Percentiles rank a stretch among this genome's conserved stretches.
phyloP scores from a whole-genome alignment of 2,113 vertebrate species.

The Gadus chalcogrammus region DNA sequence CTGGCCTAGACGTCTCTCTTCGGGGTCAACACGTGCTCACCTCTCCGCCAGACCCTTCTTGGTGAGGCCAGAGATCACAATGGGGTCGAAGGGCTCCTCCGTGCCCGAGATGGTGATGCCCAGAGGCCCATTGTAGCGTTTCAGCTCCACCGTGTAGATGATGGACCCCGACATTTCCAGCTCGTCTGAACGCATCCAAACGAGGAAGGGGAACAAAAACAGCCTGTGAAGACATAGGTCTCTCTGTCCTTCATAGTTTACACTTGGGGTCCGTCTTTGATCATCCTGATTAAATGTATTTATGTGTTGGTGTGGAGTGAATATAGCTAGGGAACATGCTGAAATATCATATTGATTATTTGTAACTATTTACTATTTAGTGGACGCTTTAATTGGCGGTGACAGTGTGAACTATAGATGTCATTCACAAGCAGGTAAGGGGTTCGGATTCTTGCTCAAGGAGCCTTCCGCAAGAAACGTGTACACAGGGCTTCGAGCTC shows the following conservation, averaged over 20 bases:
- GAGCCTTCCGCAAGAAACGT: no score
- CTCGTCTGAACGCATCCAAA: constrained; percentile 76
- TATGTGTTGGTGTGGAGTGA: no score
- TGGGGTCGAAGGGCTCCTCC: constrained; percentile 96
- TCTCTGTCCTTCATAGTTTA: background rate
- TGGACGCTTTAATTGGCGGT: background rate
- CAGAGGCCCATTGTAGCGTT: constrained; percentile 89
- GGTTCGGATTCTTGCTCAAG: background rate
- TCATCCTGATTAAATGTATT: no score
- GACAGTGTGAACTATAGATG: no score
- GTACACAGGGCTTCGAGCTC: no score
- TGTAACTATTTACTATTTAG: no score
- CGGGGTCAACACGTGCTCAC: constrained; percentile 62
- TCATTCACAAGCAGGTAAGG: background rate
- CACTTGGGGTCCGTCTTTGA: background rate
- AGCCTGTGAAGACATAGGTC: background rate
- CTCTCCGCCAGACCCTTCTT: constrained; percentile 94
- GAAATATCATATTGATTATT: no score
- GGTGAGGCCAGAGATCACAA: constrained; percentile 93
- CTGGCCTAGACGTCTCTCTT: background rate
- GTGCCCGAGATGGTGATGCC: constrained; percentile 98
- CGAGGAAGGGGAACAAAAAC: background rate
- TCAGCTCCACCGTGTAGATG: constrained; percentile 95
- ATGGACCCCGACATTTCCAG: constrained; percentile 91
- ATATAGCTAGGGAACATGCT: no score